Conservation (phyloP, 2,888 invertebrate genomes). For the Macaria liturata region DNA sequence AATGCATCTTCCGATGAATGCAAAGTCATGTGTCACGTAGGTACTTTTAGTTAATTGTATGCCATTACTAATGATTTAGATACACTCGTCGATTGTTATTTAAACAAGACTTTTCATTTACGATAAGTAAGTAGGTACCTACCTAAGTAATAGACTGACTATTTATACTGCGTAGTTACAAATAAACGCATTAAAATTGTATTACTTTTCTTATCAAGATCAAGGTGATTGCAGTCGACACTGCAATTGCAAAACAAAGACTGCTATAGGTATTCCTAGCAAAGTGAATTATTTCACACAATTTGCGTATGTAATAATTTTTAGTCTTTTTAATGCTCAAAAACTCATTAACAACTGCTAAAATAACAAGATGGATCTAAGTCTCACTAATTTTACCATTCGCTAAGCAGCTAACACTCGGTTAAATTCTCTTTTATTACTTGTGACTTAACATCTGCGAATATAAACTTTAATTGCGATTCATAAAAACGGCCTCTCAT, state of each 20-base stretch:
- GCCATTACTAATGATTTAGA: too few species aligned
- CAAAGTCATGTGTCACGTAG: too few species aligned
- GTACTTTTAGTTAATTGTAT: too few species aligned
- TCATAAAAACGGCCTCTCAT: too few species aligned
- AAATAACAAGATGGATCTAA: constrained; percentile 3
- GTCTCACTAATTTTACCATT: constrained; percentile 4
- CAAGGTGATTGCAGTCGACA: constrained; percentile 23
- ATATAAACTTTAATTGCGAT: not conserved
- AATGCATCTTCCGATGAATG: too few species aligned
- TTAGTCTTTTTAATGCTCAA: constrained; percentile 13
- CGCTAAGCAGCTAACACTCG: constrained; percentile 1
- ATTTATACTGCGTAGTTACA: too few species aligned
- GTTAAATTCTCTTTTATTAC: constrained; percentile 10
- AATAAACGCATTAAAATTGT: constrained; percentile 8
- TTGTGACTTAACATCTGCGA: constrained; percentile 2
- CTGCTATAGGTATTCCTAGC: constrained; percentile 15
- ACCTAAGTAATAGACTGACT: too few species aligned
- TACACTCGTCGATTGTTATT: too few species aligned
- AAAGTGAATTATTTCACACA: constrained; percentile 19
- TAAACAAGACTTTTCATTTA: too few species aligned
- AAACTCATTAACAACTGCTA: constrained; percentile 12
- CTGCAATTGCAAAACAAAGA: constrained; percentile 21
- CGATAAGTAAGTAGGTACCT: too few species aligned
- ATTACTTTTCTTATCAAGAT: constrained; percentile 35
- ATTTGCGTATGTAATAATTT: constrained; percentile 18